Evolutionary conservation across 2,113 vertebrate species (phyloP), one percentile per base, ranked within the genome.

Genomic region (Melanocharis versteri): DNA sequence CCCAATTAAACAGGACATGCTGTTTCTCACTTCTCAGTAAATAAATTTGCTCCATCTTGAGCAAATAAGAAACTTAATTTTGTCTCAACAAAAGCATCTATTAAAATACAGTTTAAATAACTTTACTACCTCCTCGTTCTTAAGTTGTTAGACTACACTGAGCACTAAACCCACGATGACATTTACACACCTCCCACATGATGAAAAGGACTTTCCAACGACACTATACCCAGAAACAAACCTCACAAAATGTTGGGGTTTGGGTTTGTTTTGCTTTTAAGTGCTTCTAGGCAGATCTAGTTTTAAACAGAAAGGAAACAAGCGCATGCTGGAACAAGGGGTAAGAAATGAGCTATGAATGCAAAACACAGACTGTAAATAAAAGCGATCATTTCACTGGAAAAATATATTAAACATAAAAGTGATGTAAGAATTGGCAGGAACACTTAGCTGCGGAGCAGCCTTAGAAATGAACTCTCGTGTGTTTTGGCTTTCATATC

Each of bases 361-460:
- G 28, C 80, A 51, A 71, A 76, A 87, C 7, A 48, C 42, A 40
- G 58, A 48, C 35, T 44, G 65, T 66, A 89, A 92, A 91, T 45
- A 76, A n/a, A 88, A 89, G 51, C 7, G 13, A 71, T 40, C 24
- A 22, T 56, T 85, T 42, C 61, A 76, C 61, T 80, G 90, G 83
- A 94, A 94, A 88, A 92, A 69, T 30, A 24, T 28, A 79, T 90
- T n/a, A 64, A 89, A 90, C 40, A 40, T 66, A 33, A 56, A 87
- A 89, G 62, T 78, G 69, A 95, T 53, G 61, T 68, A 91, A 95
- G 94, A 93, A 93, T 40, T 92, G 87, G 91, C 95, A 94, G 61
- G 77, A 82, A 64, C 28, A 39, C 23, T 86, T 27, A 50, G 68
- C 79, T 83, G 40, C 9, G 1, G 62, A 80, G 61, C 11, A 92